Evolutionary conservation across 2,888 invertebrate genomes (phyloP).

Genomic region (Eumerus sabulonum): DNA sequence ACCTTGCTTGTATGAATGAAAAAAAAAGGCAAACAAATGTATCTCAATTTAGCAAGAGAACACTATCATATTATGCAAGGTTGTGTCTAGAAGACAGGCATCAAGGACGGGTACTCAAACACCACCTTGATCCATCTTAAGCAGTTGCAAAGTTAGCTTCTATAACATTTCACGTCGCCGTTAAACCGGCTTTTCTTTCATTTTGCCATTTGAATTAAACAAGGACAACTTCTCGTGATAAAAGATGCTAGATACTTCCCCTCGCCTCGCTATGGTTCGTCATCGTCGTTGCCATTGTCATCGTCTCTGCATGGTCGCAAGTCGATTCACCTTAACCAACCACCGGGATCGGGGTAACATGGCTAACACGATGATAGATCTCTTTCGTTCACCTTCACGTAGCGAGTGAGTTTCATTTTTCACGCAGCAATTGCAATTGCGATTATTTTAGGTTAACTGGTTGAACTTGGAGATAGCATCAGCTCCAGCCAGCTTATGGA

Average conservation of each 20-base stretch:
- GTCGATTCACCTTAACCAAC: background rate
- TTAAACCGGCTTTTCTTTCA: conserved; percentile 34
- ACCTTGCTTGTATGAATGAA: conserved; percentile 2
- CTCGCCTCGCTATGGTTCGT: background rate
- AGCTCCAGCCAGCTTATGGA: conserved; percentile 15
- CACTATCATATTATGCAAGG: background rate
- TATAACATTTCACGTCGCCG: conserved; percentile 23
- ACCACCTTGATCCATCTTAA: conserved; percentile 31
- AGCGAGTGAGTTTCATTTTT: conserved; percentile 56
- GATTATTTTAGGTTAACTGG: conserved; percentile 51
- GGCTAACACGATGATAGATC: conserved; percentile 57
- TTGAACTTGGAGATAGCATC: conserved; percentile 14
- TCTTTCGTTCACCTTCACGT: conserved; percentile 40
- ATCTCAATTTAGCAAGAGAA: background rate
- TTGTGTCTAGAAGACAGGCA: too few relatives aligned
- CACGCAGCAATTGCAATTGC: conserved; percentile 55
- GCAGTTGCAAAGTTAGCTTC: conserved; percentile 34
- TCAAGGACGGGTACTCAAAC: background rate
- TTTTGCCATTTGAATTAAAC: conserved; percentile 41
- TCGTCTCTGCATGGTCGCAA: background rate
- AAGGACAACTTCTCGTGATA: conserved; percentile 42
- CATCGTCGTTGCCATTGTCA: conserved; percentile 14
- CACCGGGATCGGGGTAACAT: conserved; percentile 23
- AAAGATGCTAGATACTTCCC: conserved; percentile 6
- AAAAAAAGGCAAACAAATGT: conserved; percentile 7